A percentile compares a stretch with the other conserved stretches of the same genome.
These are phyloP conservation scores for Siniperca undulata DNA, from an alignment of 2,797 vertebrate genomes.

Conservation along the genomic window DNA sequence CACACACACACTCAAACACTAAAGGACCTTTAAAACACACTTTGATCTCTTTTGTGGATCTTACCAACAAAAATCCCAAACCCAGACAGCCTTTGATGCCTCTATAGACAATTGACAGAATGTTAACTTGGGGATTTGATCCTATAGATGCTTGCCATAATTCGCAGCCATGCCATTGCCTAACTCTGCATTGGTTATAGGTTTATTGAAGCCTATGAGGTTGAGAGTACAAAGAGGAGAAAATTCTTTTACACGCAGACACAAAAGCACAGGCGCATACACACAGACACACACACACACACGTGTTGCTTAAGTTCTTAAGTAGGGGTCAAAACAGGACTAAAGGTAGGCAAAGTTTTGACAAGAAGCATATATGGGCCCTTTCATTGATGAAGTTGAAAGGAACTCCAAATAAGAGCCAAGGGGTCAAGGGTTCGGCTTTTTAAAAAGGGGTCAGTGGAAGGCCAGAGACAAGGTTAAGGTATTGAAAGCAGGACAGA, in stretches of 20 bases:
- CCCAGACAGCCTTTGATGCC: constrained; percentile 49
- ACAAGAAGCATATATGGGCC: constrained; percentile 57
- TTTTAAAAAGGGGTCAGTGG: constrained; percentile 63
- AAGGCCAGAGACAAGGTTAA: constrained; percentile 64
- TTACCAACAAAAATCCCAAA: constrained; percentile 36
- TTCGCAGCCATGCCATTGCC: constrained; percentile 48
- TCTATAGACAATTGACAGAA: constrained; percentile 44
- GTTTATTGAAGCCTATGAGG: constrained; percentile 33
- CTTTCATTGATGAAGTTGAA: constrained; percentile 70
- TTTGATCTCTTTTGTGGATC: constrained; percentile 43
- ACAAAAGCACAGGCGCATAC: constrained; percentile 9
- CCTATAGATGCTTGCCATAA: constrained; percentile 19
- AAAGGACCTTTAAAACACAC: constrained; percentile 32
- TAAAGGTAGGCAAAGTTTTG: constrained; percentile 60
- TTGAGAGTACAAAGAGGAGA: constrained; percentile 35
- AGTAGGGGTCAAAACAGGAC: constrained; percentile 48
- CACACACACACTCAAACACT: constrained; percentile 20
- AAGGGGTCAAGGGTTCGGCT: constrained; percentile 53
- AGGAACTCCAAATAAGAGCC: constrained; percentile 56
- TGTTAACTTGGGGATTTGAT: constrained; percentile 44
- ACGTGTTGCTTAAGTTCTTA: constrained; percentile 21
- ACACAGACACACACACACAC: constrained; percentile 14
- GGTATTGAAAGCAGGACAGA: constrained; percentile 56
- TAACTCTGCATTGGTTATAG: not conserved
- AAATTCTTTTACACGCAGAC: not conserved